phyloP scores from a whole-genome alignment of 2,113 vertebrate genomes.

The Burhinus bistriatus region DNA sequence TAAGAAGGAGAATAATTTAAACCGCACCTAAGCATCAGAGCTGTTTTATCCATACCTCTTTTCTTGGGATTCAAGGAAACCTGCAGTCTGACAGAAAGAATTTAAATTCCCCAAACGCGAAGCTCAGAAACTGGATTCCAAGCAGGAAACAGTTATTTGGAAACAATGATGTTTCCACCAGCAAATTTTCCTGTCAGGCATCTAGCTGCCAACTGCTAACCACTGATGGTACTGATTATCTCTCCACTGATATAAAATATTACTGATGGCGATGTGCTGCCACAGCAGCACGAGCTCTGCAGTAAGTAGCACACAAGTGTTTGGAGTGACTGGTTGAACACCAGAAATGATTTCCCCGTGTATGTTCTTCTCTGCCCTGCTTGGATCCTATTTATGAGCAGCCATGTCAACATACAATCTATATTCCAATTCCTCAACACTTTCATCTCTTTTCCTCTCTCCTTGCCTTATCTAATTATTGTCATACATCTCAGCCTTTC shows the following conservation, averaged over 20 bases:
- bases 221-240: background rate
- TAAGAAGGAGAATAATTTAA: background rate
- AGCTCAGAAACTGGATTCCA: slow-evolving; percentile 10
- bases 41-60: background rate
- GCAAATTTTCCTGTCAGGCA: background rate
- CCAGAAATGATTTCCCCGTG: accelerated
- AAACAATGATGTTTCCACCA: slow-evolving; percentile 35
- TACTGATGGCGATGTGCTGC: background rate
- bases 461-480: background rate
- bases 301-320: background rate
- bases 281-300: background rate
- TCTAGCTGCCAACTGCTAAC: background rate
- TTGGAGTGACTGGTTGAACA: background rate
- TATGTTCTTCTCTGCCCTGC: background rate
- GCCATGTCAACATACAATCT: background rate
- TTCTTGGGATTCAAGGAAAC: background rate
- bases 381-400: background rate
- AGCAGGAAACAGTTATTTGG: slow-evolving; percentile 31
- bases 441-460: background rate
- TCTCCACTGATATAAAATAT: background rate
- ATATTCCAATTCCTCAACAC: background rate
- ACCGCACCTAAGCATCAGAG: background rate
- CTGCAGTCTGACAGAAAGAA: slow-evolving; percentile 12
- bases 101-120: background rate
- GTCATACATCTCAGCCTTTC: background rate